Percentiles rank a stretch among this genome's conserved stretches.
phyloP scores from a whole-genome alignment of 2,888 invertebrate genomes.

The Agriopis leucophaearia region DNA sequence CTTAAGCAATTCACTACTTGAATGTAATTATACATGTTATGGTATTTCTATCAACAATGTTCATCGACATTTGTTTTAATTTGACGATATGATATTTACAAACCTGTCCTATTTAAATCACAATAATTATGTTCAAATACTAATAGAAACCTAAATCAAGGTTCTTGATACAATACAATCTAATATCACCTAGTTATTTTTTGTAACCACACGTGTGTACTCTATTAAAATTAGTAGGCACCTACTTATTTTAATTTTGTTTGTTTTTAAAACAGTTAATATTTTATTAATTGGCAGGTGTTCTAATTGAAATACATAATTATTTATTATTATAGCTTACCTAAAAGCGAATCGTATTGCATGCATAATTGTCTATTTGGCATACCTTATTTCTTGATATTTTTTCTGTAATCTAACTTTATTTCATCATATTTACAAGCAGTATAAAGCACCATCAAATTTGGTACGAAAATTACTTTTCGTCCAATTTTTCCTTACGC shows the following conservation, averaged over 20 bases:
- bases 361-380: too few relatives aligned
- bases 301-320: background rate
- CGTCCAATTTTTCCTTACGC: slow-evolving; percentile 26
- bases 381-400: background rate
- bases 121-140: background rate
- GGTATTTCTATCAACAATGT: background rate
- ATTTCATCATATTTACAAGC: background rate
- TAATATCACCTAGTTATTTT: slow-evolving; percentile 16
- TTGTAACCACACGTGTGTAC: slow-evolving; percentile 15
- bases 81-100: background rate
- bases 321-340: too few relatives aligned
- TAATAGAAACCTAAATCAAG: background rate
- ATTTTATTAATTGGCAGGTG: slow-evolving; percentile 17
- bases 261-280: background rate
- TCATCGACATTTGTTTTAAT: background rate
- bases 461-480: slow-evolving; percentile 27
- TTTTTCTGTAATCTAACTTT: background rate
- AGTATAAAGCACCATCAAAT: slow-evolving; percentile 22
- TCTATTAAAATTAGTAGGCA: background rate
- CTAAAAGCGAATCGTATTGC: too few relatives aligned
- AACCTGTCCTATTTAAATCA: too few relatives aligned
- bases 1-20: slow-evolving; percentile 26
- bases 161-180: background rate
- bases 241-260: background rate
- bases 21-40: background rate